phyloP scores from a whole-genome alignment of 2,797 vertebrate species.

The Aeoliscus strigatus region DNA sequence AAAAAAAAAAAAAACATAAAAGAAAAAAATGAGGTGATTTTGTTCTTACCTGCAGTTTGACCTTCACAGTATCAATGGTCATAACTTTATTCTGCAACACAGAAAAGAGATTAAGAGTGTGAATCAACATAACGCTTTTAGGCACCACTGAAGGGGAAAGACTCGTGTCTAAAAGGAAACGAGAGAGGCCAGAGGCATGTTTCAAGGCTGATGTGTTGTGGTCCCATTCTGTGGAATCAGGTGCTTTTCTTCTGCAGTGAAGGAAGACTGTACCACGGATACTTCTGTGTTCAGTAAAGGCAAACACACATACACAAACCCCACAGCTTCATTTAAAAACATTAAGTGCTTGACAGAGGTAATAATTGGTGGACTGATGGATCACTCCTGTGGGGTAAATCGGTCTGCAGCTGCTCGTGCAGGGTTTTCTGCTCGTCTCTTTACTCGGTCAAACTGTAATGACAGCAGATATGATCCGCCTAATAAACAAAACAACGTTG shows the following conservation, averaged over 20 bases:
- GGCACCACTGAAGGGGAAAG: neutral
- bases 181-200: too few relatives aligned
- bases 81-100: slow-evolving; percentile 72
- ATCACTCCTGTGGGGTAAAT: too few relatives aligned
- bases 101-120: slow-evolving; percentile 22
- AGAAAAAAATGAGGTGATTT: too few relatives aligned
- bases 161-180: slow-evolving; percentile 1
- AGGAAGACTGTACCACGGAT: too few relatives aligned
- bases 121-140: slow-evolving; percentile 3
- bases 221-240: too few relatives aligned
- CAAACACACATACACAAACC: slow-evolving; percentile 2
- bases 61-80: slow-evolving; percentile 63
- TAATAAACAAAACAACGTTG: slow-evolving; percentile 15
- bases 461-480: slow-evolving; percentile 8
- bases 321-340: too few relatives aligned
- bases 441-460: slow-evolving; percentile 9
- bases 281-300: too few relatives aligned
- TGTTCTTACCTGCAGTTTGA: slow-evolving; percentile 68
- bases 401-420: neutral
- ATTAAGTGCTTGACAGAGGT: too few relatives aligned
- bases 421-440: slow-evolving; percentile 3
- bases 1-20: neutral
- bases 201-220: too few relatives aligned
- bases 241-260: neutral
- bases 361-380: too few relatives aligned